Evolutionary conservation across 2,888 invertebrate genomes (phyloP).

Genomic region (Drosophila dives): DNA sequence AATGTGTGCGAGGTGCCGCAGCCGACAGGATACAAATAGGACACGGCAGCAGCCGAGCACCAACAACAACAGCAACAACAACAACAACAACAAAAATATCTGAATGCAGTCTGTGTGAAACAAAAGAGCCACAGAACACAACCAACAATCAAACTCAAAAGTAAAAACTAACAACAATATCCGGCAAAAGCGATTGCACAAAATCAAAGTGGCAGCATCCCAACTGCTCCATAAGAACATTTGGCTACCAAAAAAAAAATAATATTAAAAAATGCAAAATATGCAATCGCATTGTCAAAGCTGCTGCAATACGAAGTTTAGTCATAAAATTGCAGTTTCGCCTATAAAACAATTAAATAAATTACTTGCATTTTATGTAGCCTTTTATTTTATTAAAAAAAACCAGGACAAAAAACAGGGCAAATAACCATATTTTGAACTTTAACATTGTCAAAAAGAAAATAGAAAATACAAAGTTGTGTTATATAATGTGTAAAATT

Average conservation of each 20-base stretch:
- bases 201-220: constrained; percentile 60
- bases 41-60: constrained; percentile 63
- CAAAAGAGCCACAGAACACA: constrained; percentile 68
- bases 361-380: background rate
- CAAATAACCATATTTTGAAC: background rate
- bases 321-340: constrained; percentile 4
- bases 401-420: background rate
- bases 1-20: constrained; percentile 66
- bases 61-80: constrained; percentile 38
- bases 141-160: constrained; percentile 71
- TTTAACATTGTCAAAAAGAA: background rate
- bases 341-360: background rate
- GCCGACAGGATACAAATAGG: constrained; percentile 76
- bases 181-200: constrained; percentile 78
- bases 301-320: background rate
- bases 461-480: background rate
- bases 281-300: constrained; percentile 17
- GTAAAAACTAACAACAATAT: constrained; percentile 78
- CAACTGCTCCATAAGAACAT: constrained; percentile 14
- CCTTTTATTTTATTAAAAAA: background rate
- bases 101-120: constrained; percentile 69
- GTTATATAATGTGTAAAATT: background rate
- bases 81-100: constrained; percentile 51
- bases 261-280: constrained; percentile 41
- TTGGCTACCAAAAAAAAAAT: constrained; percentile 46